These are phyloP conservation scores for Buphagus erythrorhynchus DNA, from an alignment of 2,797 vertebrate genomes.

Conservation along the genomic window DNA sequence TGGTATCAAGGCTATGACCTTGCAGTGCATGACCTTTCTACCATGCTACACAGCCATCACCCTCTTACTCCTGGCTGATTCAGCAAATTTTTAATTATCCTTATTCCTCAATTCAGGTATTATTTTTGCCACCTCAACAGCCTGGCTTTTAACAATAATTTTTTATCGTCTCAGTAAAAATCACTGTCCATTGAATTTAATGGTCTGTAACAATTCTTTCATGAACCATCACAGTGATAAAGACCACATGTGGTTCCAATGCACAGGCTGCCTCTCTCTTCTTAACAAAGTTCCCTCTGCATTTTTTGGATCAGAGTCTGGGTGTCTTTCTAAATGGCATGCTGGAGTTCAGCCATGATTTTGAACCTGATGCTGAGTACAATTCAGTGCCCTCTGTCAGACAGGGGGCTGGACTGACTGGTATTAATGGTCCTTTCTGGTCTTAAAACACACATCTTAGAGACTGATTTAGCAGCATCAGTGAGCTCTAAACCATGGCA, in stretches of 20 bases:
- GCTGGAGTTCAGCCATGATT: background rate
- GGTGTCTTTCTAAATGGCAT: background rate
- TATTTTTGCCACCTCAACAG: background rate
- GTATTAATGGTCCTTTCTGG: constrained; percentile 1
- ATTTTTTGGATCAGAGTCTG: background rate
- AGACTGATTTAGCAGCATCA: constrained; percentile 13
- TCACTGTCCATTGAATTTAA: background rate
- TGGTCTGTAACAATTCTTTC: background rate
- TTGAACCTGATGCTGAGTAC: background rate
- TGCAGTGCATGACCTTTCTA: background rate
- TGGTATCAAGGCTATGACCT: background rate
- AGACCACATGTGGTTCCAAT: background rate
- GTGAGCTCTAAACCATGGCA: background rate
- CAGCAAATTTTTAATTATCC: background rate
- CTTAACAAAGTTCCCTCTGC: background rate
- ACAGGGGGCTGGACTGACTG: background rate
- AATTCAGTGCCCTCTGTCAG: background rate
- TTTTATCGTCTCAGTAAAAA: background rate
- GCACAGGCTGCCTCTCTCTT: background rate
- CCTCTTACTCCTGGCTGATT: background rate
- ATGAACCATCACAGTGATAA: background rate
- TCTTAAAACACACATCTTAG: background rate
- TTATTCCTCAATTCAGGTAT: background rate
- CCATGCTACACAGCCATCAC: background rate
- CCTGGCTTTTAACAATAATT: background rate